Percentiles rank a stretch among this genome's conserved stretches.
Evolutionary conservation across 2,888 invertebrate genomes (phyloP).

Genomic region (Thumatha senex): DNA sequence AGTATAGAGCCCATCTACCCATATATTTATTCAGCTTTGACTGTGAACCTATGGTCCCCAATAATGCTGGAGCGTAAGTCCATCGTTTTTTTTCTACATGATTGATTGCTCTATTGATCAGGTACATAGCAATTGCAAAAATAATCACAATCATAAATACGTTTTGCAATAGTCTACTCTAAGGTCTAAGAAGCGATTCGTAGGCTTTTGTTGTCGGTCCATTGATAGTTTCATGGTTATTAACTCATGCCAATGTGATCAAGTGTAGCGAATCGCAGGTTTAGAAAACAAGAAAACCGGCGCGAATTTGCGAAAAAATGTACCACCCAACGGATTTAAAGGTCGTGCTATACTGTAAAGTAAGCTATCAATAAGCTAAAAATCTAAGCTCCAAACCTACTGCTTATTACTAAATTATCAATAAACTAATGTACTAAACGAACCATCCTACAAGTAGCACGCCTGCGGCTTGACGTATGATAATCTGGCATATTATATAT

Average conservation of each 20-base stretch:
- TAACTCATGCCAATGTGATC: conserved; percentile 26
- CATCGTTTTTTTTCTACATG: background rate
- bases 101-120: background rate
- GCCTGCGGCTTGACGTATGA: too few species aligned
- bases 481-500: too few species aligned
- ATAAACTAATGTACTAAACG: too few species aligned
- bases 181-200: conserved; percentile 14
- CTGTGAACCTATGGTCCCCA: too few species aligned
- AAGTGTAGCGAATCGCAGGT: conserved; percentile 30
- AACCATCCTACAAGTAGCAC: too few species aligned
- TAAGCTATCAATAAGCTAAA: background rate
- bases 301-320: conserved; percentile 26
- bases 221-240: conserved; percentile 31
- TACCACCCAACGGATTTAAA: conserved; percentile 19
- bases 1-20: too few species aligned
- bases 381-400: too few species aligned
- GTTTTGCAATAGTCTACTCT: conserved; percentile 5
- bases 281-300: conserved; percentile 37
- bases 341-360: background rate
- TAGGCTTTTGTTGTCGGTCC: conserved; percentile 24
- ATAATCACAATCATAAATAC: background rate
- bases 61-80: too few species aligned
- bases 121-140: background rate
- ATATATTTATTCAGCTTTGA: too few species aligned
- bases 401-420: too few species aligned